A percentile compares a stretch with the other conserved stretches of the same genome.
These are phyloP conservation scores for Desmodus rotundus DNA, from an alignment of 2,113 vertebrate genomes.

Conservation along the genomic window DNA sequence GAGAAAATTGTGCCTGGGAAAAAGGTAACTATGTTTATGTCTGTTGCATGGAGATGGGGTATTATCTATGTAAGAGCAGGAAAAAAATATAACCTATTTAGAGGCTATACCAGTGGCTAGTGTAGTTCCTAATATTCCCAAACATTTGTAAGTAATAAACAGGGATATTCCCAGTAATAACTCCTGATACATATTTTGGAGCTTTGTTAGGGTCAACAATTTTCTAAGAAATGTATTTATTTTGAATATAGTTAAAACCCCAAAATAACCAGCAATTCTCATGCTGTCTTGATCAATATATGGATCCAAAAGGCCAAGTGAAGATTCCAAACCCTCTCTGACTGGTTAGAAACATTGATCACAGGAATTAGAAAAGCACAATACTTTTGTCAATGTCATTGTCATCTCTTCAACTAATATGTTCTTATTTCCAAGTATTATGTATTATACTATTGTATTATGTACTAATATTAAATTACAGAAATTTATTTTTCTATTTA, in stretches of 20 bases:
- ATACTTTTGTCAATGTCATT: not conserved
- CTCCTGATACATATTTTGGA: not conserved
- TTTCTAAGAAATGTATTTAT: not conserved
- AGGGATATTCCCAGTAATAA: not conserved
- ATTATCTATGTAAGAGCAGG: rapidly evolving
- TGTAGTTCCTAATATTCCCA: not conserved
- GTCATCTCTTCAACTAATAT: not conserved
- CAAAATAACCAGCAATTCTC: not conserved
- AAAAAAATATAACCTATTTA: not conserved
- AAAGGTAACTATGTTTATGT: rapidly evolving
- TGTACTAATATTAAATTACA: not conserved
- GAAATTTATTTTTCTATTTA: not conserved
- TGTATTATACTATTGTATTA: not conserved
- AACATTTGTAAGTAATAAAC: not conserved
- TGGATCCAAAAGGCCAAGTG: not conserved
- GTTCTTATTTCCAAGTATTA: not conserved
- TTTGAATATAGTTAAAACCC: not conserved
- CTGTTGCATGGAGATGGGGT: rapidly evolving
- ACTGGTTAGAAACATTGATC: not conserved
- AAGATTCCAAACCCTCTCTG: not conserved
- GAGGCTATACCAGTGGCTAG: rapidly evolving
- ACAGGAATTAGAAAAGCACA: not conserved
- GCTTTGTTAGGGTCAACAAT: not conserved
- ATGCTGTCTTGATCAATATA: not conserved
- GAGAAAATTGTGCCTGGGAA: not conserved